phyloP scores from a whole-genome alignment of 30 jellyfish, hydroid and myxozoan genomes.

The Mastigias papua region DNA sequence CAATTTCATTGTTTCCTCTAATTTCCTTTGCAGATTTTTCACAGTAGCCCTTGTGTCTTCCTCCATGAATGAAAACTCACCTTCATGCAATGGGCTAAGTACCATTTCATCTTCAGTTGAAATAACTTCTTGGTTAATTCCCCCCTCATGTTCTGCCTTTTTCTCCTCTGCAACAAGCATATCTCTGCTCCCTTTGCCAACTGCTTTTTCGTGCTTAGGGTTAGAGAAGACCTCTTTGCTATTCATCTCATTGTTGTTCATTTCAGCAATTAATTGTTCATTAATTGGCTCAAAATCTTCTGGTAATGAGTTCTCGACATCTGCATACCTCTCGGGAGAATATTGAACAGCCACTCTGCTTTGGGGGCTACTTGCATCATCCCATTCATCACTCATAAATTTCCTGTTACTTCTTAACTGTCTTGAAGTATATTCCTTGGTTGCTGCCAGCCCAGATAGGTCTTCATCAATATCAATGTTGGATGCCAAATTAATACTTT shows the following conservation, averaged over 20 bases:
- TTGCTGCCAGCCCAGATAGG: neutral
- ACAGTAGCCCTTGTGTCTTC: conserved; percentile 49
- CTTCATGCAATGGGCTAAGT: conserved; percentile 32
- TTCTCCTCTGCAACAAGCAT: neutral
- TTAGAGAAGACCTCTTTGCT: neutral
- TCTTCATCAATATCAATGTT: neutral
- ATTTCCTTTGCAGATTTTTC: conserved; percentile 29
- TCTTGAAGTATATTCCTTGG: neutral
- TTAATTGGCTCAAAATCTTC: conserved; percentile 52
- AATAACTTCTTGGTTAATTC: neutral
- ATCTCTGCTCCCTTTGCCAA: neutral
- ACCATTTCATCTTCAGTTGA: neutral
- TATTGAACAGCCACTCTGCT: neutral
- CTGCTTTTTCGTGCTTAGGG: neutral
- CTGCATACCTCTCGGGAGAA: conserved; percentile 87
- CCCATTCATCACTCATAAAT: neutral
- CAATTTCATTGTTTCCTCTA: conserved; percentile 49
- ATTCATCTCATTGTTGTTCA: neutral
- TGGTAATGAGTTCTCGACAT: conserved; percentile 55
- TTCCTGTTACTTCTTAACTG: neutral
- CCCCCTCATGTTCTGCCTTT: neutral
- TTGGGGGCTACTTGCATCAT: neutral
- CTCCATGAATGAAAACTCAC: conserved; percentile 60
- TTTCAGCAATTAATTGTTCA: neutral
- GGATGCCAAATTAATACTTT: neutral